A percentile compares a stretch with the other conserved stretches of the same genome.
These are phyloP conservation scores for Cloeon dipterum DNA, from an alignment of 2,888 invertebrate genomes.

Conservation along the genomic window DNA sequence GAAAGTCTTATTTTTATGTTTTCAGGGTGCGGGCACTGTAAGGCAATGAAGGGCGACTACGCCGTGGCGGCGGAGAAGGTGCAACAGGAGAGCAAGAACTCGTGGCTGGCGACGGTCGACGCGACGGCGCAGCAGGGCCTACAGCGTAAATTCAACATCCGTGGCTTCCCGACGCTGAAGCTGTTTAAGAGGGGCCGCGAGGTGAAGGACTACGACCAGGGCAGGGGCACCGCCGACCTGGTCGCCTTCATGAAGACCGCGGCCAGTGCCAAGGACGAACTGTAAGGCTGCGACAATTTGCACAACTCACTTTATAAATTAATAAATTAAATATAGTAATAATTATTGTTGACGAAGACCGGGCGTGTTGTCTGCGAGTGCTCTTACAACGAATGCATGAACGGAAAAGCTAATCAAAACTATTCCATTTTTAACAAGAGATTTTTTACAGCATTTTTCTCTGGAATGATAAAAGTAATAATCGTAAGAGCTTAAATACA, in stretches of 20 bases:
- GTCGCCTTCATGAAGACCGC: slow-evolving; percentile 22
- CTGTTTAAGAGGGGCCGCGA: slow-evolving; percentile 28
- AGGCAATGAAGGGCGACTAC: slow-evolving; percentile 40
- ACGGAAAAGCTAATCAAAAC: too few relatives aligned
- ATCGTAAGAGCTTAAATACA: too few relatives aligned
- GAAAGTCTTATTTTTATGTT: slow-evolving; percentile 50
- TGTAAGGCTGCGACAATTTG: too few relatives aligned
- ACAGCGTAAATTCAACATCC: slow-evolving; percentile 31
- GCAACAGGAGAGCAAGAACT: slow-evolving; percentile 17
- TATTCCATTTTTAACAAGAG: too few relatives aligned
- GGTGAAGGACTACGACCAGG: slow-evolving; percentile 30
- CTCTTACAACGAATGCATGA: too few relatives aligned
- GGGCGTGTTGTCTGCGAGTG: too few relatives aligned
- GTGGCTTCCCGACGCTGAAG: slow-evolving; percentile 44
- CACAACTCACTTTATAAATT: too few relatives aligned
- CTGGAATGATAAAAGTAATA: too few relatives aligned
- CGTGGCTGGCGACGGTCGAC: slow-evolving; percentile 35
- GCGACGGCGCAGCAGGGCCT: slow-evolving; percentile 34
- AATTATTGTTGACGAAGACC: too few relatives aligned
- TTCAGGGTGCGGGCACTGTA: slow-evolving; percentile 55
- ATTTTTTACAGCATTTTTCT: too few relatives aligned
- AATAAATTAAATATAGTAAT: too few relatives aligned
- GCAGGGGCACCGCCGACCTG: slow-evolving; percentile 29
- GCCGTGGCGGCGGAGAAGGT: slow-evolving; percentile 28
- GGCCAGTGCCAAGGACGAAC: slow-evolving; percentile 10